Conservation (phyloP, 2,113 vertebrate species). For the Poeciliopsis retropinna region DNA sequence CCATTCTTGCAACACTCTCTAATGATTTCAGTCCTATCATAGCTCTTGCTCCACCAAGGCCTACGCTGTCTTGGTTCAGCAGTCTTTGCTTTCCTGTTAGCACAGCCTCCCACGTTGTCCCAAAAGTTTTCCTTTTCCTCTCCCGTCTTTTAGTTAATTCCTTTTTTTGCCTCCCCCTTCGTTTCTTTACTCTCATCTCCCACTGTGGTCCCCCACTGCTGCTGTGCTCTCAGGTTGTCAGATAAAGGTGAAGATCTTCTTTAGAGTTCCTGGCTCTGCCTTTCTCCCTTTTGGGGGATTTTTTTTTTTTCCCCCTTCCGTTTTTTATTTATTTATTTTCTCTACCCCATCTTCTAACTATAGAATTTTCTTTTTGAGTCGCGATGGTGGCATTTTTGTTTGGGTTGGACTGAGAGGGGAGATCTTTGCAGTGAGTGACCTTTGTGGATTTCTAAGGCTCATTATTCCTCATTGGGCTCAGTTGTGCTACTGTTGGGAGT, state of each 20-base stretch:
- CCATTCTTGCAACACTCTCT: constrained; percentile 20
- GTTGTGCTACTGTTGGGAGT: constrained; percentile 56
- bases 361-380: constrained; percentile 58
- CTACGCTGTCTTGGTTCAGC: constrained; percentile 33
- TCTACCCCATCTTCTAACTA: constrained; percentile 40
- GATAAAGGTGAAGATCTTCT: constrained; percentile 71
- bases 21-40: constrained; percentile 55
- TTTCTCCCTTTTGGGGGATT: constrained; percentile 29
- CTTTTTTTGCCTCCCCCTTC: constrained; percentile 20
- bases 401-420: constrained; percentile 45
- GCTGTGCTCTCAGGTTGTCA: constrained; percentile 62
- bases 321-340: not conserved
- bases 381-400: constrained; percentile 66
- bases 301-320: constrained; percentile 3
- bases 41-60: constrained; percentile 19
- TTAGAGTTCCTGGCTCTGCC: constrained; percentile 54
- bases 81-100: constrained; percentile 36
- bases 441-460: constrained; percentile 79
- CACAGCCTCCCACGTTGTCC: constrained; percentile 36
- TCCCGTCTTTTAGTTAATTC: not conserved
- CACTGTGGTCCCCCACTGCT: constrained; percentile 39
- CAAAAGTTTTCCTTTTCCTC: constrained; percentile 46
- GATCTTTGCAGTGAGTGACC: constrained; percentile 72
- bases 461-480: constrained; percentile 73
- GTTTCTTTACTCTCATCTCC: constrained; percentile 46